phyloP scores from a whole-genome alignment of 2,797 vertebrate species.

The Melanotaenia maccullochi region DNA sequence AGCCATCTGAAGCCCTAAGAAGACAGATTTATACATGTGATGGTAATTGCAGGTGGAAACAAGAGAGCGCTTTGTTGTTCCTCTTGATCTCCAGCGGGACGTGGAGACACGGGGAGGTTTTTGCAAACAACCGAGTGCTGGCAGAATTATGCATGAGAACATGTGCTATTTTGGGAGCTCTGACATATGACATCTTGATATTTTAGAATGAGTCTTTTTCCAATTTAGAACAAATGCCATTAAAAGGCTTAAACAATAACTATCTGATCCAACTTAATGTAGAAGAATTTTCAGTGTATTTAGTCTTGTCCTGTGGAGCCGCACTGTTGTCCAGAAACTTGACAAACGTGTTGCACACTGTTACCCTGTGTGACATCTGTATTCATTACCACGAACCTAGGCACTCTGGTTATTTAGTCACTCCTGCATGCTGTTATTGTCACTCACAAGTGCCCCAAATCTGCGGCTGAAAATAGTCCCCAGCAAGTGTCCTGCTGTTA shows the following conservation, averaged over 20 bases:
- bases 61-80: slow-evolving; percentile 38
- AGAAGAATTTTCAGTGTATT: not conserved
- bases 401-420: slow-evolving; percentile 4
- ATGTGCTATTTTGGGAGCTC: slow-evolving; percentile 47
- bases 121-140: slow-evolving; percentile 29
- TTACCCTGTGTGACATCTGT: not conserved
- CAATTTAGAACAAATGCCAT: slow-evolving; percentile 7
- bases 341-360: not conserved
- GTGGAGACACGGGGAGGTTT: slow-evolving; percentile 24
- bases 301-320: not conserved
- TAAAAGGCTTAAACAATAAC: not conserved
- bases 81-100: slow-evolving; percentile 38
- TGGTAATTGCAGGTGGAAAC: slow-evolving; percentile 26
- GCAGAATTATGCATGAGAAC: slow-evolving; percentile 65
- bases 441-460: not conserved
- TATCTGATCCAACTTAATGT: not conserved
- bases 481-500: slow-evolving; percentile 5
- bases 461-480: slow-evolving; percentile 2
- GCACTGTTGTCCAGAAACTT: not conserved
- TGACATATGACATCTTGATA: slow-evolving; percentile 35
- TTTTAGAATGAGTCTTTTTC: slow-evolving; percentile 10
- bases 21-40: slow-evolving; percentile 17
- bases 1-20: slow-evolving; percentile 7
- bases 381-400: not conserved
- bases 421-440: slow-evolving; percentile 4